phyloP scores from a whole-genome alignment of 2,888 invertebrate species.

The Tuberolachnus salignus region DNA sequence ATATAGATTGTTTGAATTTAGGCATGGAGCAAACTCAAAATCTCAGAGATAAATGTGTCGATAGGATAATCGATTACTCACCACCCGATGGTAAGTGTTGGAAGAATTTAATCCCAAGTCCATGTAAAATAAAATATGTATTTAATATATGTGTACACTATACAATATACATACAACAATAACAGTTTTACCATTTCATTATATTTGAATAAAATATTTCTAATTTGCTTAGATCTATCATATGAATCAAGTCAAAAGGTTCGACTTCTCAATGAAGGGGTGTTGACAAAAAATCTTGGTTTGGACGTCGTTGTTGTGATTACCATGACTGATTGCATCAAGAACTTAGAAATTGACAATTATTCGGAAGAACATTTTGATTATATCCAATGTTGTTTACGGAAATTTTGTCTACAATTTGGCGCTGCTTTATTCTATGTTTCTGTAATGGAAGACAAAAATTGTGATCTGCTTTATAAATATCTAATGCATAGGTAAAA shows the following conservation, averaged over 20 bases:
- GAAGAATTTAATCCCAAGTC: not conserved
- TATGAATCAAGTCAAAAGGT: slow-evolving; percentile 37
- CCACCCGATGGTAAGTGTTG: slow-evolving; percentile 29
- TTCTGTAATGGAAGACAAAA: slow-evolving; percentile 98
- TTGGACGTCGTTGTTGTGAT: slow-evolving; percentile 96
- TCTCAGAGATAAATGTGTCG: slow-evolving; percentile 48
- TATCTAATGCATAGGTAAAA: slow-evolving; percentile 81
- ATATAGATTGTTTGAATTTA: slow-evolving; percentile 87
- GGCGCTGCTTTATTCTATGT: slow-evolving; percentile 96
- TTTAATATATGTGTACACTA: no score
- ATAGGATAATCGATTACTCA: slow-evolving; percentile 44
- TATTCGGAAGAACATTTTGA: slow-evolving; percentile 98
- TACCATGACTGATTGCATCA: slow-evolving; percentile 99
- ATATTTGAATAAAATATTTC: slow-evolving; percentile 10
- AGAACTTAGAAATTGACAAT: slow-evolving; percentile 92
- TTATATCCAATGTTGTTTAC: slow-evolving; percentile 96
- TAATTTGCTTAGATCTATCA: slow-evolving; percentile 16
- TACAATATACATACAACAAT: not conserved
- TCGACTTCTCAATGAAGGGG: slow-evolving; percentile 80
- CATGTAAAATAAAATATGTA: no score
- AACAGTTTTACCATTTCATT: not conserved
- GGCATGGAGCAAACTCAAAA: slow-evolving; percentile 47
- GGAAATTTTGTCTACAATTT: slow-evolving; percentile 93
- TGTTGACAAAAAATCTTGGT: slow-evolving; percentile 90
- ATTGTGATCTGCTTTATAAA: slow-evolving; percentile 97